phyloP scores from a whole-genome alignment of 2,888 invertebrate genomes.

The Cistogaster globosa region DNA sequence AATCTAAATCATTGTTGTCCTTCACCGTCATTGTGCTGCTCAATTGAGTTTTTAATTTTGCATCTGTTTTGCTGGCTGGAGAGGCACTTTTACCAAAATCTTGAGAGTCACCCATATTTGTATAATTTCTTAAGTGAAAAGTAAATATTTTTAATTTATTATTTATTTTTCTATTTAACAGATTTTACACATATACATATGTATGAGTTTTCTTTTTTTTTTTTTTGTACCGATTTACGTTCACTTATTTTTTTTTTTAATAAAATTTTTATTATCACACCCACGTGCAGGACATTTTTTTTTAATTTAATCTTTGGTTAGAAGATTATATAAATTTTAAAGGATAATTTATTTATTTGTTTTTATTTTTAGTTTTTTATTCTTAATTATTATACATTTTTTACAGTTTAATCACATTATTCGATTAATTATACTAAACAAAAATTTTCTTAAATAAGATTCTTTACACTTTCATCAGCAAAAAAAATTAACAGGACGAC shows the following conservation, averaged over 20 bases:
- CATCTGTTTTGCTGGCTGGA: constrained; percentile 35
- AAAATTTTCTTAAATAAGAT: constrained; percentile 24
- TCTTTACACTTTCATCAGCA: constrained; percentile 12
- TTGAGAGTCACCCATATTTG: constrained; percentile 62
- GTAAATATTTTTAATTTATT: not conserved
- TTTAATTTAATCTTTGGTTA: not conserved
- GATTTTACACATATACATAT: not conserved
- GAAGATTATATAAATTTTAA: constrained; percentile 35
- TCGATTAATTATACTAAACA: constrained; percentile 35
- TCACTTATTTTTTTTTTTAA: constrained; percentile 8
- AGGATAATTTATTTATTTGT: not conserved
- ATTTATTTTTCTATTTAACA: not conserved
- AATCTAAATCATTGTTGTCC: constrained; percentile 42
- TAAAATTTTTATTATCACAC: constrained; percentile 39
- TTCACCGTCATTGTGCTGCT: constrained; percentile 41
- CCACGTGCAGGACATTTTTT: constrained; percentile 56
- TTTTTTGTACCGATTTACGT: not conserved
- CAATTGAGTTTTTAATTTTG: constrained; percentile 32
- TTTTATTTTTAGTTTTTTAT: not conserved
- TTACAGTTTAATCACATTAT: constrained; percentile 16
- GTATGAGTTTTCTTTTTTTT: not conserved
- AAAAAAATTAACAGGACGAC: constrained; percentile 39
- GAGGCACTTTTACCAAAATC: constrained; percentile 50
- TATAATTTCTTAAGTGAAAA: constrained; percentile 14
- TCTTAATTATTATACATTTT: not conserved